Conservation (phyloP, 2,888 invertebrate genomes). For the Tetragnatha montana region DNA sequence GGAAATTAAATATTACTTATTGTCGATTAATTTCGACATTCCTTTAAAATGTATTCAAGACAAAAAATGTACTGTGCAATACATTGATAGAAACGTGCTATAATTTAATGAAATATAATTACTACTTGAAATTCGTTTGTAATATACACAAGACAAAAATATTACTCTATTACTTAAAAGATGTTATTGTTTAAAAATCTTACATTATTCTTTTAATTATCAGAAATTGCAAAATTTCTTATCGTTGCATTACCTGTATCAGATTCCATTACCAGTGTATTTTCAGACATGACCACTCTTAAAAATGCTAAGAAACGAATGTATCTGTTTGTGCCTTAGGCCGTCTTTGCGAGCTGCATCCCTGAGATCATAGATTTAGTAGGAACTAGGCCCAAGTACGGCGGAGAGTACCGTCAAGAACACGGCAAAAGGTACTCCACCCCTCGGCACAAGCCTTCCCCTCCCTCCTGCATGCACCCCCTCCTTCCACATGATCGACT, state of each 20-base stretch:
- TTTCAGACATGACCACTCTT: constrained; percentile 50
- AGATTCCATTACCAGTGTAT: constrained; percentile 13
- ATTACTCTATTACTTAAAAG: too few relatives aligned
- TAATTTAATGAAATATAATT: too few relatives aligned
- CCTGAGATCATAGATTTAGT: constrained; percentile 99
- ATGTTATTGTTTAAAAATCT: too few relatives aligned
- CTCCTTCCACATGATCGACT: not conserved
- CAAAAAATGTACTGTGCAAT: too few relatives aligned
- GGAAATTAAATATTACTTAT: too few relatives aligned
- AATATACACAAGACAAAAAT: too few relatives aligned
- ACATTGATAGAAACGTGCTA: too few relatives aligned
- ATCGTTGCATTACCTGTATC: too few relatives aligned
- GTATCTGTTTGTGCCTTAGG: constrained; percentile 80
- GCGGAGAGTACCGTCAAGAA: constrained; percentile 95
- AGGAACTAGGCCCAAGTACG: constrained; percentile 99
- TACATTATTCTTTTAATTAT: not conserved
- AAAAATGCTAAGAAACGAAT: constrained; percentile 33
- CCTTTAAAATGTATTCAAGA: too few relatives aligned
- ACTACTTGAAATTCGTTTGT: too few relatives aligned
- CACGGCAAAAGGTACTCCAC: constrained; percentile 91
- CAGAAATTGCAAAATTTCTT: not conserved
- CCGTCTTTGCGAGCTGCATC: constrained; percentile 99
- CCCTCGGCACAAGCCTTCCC: constrained; percentile 21
- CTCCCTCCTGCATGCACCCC: constrained; percentile 19
- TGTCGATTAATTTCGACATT: too few relatives aligned